A percentile compares a stretch with the other conserved stretches of the same genome.
Conservation (phyloP, 1,140 invertebrate species). For the Doryteuthis pealeii region DNA sequence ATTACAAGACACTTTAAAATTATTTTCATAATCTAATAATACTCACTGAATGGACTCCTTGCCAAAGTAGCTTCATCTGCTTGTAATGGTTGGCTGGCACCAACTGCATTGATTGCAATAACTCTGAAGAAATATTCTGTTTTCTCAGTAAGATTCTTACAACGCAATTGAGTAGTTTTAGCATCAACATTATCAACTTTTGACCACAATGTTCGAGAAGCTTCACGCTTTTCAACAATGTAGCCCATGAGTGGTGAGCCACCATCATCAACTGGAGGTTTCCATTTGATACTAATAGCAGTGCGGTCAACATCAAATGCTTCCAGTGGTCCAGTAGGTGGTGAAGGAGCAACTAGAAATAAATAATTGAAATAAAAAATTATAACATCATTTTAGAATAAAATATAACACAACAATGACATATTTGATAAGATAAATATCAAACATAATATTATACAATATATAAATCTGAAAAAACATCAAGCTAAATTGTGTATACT, state of each 20-base stretch:
- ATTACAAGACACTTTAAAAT: too few species aligned
- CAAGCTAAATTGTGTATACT: too few species aligned
- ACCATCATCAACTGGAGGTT: slow-evolving; percentile 95
- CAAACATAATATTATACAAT: too few species aligned
- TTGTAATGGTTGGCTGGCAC: slow-evolving; percentile 80
- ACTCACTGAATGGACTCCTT: slow-evolving; percentile 70
- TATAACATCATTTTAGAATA: too few species aligned
- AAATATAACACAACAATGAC: too few species aligned
- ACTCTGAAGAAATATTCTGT: slow-evolving; percentile 63
- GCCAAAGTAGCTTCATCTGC: slow-evolving; percentile 84
- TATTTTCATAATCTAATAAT: slow-evolving; percentile 43
- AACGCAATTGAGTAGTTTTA: slow-evolving; percentile 70
- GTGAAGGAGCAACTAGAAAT: slow-evolving; percentile 20
- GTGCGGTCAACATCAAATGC: slow-evolving; percentile 65
- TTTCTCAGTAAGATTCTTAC: slow-evolving; percentile 70
- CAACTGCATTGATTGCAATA: slow-evolving; percentile 90
- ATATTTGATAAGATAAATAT: too few species aligned
- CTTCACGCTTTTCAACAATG: slow-evolving; percentile 89
- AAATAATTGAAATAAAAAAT: slow-evolving; percentile 47
- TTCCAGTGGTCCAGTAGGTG: slow-evolving; percentile 57
- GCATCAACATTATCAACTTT: slow-evolving; percentile 76
- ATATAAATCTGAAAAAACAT: too few species aligned
- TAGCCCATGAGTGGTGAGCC: slow-evolving; percentile 92
- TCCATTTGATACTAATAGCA: slow-evolving; percentile 88
- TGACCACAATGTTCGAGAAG: slow-evolving; percentile 63